Conservation (phyloP, 2,888 invertebrate species). For the Pristionchus arcanus region DNA sequence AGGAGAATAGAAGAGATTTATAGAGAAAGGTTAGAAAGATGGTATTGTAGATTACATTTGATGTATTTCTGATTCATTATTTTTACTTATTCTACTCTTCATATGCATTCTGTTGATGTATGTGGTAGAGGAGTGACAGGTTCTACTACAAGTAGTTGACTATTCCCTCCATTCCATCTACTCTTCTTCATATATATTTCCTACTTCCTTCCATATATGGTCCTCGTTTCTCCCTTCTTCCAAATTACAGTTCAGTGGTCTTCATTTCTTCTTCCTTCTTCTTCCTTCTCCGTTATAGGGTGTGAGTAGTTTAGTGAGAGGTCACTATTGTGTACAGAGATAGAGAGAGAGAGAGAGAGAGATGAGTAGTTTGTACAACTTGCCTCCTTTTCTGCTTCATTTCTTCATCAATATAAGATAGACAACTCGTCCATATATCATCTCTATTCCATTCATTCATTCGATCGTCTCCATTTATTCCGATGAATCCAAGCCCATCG, state of each 20-base stretch:
- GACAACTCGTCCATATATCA: background rate
- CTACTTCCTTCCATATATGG: background rate
- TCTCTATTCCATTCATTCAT: background rate
- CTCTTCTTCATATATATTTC: background rate
- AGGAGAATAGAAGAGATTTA: background rate
- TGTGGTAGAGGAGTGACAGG: background rate
- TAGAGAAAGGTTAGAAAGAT: background rate
- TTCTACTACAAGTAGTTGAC: background rate
- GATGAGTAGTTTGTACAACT: constrained; percentile 43
- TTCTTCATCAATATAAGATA: background rate
- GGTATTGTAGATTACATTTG: background rate
- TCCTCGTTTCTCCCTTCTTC: constrained; percentile 12
- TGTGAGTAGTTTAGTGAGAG: constrained; percentile 28
- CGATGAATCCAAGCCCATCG: background rate
- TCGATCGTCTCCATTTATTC: background rate
- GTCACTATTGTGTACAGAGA: constrained; percentile 37
- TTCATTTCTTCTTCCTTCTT: constrained; percentile 6
- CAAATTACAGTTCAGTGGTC: constrained; percentile 36
- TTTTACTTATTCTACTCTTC: background rate
- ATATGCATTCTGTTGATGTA: background rate
- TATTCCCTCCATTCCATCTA: background rate
- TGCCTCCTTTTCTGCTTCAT: constrained; percentile 1
- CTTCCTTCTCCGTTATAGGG: background rate
- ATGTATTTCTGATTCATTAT: background rate
- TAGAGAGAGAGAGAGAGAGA: background rate